Conservation (phyloP, 2,113 vertebrate species). For the Nettapus auritus region DNA sequence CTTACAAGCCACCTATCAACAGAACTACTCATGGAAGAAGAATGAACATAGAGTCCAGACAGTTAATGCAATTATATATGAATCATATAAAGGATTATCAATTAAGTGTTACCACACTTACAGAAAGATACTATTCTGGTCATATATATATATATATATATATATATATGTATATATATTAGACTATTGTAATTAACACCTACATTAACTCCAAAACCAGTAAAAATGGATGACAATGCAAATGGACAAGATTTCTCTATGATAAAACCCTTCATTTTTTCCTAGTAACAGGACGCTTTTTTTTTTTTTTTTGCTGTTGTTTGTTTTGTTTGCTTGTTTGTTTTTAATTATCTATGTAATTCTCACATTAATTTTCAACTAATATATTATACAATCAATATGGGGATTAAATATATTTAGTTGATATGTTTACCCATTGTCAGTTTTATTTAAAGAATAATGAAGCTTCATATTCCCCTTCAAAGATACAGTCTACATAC, state of each 20-base stretch:
- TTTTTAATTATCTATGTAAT: neutral
- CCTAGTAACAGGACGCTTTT: neutral
- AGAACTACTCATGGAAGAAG: neutral
- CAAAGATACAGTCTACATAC: neutral
- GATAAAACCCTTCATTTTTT: neutral
- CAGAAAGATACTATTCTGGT: neutral
- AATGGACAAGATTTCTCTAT: neutral
- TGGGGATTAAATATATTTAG: neutral
- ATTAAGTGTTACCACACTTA: neutral
- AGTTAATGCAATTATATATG: neutral
- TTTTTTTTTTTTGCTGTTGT: no score
- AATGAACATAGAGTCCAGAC: neutral
- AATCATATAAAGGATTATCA: neutral
- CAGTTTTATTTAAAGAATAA: slow-evolving; percentile 1
- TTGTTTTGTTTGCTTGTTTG: no score
- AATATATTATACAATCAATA: neutral
- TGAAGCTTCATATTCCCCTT: neutral
- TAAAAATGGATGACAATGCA: neutral
- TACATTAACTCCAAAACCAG: neutral
- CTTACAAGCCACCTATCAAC: neutral
- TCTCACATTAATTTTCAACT: neutral
- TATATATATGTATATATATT: no score
- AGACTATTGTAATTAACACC: slow-evolving; percentile 3
- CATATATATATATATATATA: no score
- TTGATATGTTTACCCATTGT: neutral